phyloP scores from a whole-genome alignment of 2,888 invertebrate species.

The Heterodera filipjevi region DNA sequence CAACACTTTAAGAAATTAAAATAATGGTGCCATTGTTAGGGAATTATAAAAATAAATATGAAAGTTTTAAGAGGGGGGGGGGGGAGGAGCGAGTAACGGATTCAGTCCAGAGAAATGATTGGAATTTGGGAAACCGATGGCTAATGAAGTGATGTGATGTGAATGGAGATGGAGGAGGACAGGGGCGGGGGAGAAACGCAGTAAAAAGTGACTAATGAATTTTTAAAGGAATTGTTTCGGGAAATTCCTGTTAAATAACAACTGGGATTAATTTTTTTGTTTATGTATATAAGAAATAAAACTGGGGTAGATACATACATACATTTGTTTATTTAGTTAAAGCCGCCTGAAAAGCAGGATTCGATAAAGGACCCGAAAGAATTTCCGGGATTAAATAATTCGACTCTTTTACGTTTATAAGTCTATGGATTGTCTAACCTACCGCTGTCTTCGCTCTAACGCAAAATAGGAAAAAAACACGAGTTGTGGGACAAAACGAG shows the following conservation, averaged over 20 bases:
- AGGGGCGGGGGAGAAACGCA: neutral
- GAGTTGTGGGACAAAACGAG: no score
- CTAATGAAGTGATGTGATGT: neutral
- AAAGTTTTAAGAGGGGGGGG: no score
- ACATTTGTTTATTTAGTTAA: no score
- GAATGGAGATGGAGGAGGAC: neutral
- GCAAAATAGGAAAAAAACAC: no score
- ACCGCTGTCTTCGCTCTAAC: no score
- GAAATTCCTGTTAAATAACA: neutral
- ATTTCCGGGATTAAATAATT: no score
- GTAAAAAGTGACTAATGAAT: neutral
- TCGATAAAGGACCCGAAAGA: no score
- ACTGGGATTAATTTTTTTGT: neutral
- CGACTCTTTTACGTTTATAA: no score
- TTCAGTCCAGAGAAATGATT: slow-evolving; percentile 5
- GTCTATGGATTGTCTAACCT: no score
- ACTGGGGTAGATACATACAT: no score
- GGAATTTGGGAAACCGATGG: neutral
- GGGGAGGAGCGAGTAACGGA: neutral
- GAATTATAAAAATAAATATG: neutral
- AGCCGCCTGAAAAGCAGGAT: no score
- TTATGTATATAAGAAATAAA: neutral
- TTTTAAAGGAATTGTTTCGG: neutral
- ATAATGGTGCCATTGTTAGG: neutral
- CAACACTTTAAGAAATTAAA: no score